A percentile compares a stretch with the other conserved stretches of the same genome.
phyloP scores from a whole-genome alignment of 2,888 invertebrate genomes.

The Eudasyphora cyanicolor region DNA sequence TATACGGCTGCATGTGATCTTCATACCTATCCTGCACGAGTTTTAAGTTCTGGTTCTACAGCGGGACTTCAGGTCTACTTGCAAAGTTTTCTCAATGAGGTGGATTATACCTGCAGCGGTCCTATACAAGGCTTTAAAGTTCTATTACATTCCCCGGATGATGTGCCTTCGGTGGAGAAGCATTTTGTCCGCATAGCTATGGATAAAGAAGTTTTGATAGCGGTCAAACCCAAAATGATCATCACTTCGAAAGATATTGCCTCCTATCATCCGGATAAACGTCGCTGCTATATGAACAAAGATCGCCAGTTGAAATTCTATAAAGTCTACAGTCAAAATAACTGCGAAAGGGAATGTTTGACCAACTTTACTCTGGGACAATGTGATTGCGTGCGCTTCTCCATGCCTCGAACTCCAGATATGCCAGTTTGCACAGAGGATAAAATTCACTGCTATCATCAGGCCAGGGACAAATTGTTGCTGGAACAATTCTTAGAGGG shows the following conservation, averaged over 20 bases:
- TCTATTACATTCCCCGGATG: slow-evolving; percentile 85
- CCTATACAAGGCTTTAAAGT: slow-evolving; percentile 88
- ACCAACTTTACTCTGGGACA: slow-evolving; percentile 84
- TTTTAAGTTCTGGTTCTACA: slow-evolving; percentile 84
- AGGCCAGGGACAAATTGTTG: slow-evolving; percentile 75
- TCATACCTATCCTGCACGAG: slow-evolving; percentile 85
- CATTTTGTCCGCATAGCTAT: slow-evolving; percentile 86
- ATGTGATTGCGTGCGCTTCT: slow-evolving; percentile 86
- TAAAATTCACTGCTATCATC: slow-evolving; percentile 77
- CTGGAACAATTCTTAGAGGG: slow-evolving; percentile 75
- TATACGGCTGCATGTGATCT: slow-evolving; percentile 81
- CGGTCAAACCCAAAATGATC: slow-evolving; percentile 88
- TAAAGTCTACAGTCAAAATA: slow-evolving; percentile 86
- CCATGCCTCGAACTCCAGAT: slow-evolving; percentile 82
- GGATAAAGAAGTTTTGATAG: slow-evolving; percentile 85
- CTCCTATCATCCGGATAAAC: slow-evolving; percentile 82
- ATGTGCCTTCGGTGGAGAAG: slow-evolving; percentile 84
- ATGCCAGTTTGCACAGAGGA: slow-evolving; percentile 79
- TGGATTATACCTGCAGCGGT: slow-evolving; percentile 86
- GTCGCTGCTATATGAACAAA: slow-evolving; percentile 85
- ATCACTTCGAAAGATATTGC: slow-evolving; percentile 84
- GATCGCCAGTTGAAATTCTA: slow-evolving; percentile 85
- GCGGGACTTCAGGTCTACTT: slow-evolving; percentile 85
- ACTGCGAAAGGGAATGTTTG: slow-evolving; percentile 87
- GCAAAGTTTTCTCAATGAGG: slow-evolving; percentile 82